Conservation (phyloP, 2,797 vertebrate species). For the Taeniopygia guttata region DNA sequence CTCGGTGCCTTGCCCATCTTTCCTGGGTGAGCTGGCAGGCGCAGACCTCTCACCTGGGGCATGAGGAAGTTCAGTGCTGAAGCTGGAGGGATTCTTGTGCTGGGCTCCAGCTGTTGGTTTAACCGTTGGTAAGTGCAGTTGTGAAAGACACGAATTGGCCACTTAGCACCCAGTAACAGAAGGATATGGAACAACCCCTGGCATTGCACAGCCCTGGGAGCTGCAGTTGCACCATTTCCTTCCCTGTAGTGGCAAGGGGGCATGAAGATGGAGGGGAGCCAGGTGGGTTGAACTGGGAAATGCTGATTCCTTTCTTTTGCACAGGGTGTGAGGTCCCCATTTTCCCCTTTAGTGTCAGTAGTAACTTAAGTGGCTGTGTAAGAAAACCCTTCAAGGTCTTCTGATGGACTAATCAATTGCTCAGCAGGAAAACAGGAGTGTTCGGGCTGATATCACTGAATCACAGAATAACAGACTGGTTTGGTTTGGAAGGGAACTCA, state of each 20-base stretch:
- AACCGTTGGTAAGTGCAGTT: neutral
- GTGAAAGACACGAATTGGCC: neutral
- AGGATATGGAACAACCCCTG: neutral
- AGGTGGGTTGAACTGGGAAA: neutral
- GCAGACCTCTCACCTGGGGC: neutral
- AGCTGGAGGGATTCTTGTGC: neutral
- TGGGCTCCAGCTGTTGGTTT: neutral
- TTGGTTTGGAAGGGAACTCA: neutral
- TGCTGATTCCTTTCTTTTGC: neutral
- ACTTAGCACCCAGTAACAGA: neutral
- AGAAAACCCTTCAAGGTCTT: neutral
- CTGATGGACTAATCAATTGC: neutral
- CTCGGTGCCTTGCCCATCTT: neutral
- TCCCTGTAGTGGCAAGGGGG: rapidly evolving
- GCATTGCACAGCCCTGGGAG: neutral
- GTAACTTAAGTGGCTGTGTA: neutral
- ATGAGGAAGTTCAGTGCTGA: neutral
- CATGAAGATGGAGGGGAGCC: neutral
- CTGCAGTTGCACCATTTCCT: constrained; percentile 27
- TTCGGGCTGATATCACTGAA: neutral
- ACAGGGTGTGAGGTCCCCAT: rapidly evolving
- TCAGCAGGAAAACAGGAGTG: rapidly evolving
- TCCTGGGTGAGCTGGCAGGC: neutral
- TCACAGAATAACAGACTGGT: neutral
- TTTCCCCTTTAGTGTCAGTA: neutral